phyloP scores from a whole-genome alignment of 2,113 vertebrate genomes.

The Myotis lucifugus region DNA sequence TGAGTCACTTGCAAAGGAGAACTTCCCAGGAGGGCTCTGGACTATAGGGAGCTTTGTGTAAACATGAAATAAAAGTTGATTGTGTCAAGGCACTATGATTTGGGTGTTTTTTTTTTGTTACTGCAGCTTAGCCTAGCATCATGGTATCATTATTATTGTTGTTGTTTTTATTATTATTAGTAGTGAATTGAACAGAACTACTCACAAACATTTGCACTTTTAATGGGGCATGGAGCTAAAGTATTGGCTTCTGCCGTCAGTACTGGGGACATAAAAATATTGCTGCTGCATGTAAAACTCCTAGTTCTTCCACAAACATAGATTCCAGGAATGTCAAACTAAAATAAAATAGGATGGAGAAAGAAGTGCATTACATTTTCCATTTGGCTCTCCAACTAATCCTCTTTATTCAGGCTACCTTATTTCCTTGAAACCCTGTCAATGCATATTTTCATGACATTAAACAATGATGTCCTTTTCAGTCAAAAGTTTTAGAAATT shows the following conservation, averaged over 20 bases:
- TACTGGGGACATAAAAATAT: constrained; percentile 18
- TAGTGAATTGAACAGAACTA: neutral
- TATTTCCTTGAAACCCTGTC: constrained; percentile 36
- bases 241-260: neutral
- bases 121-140: neutral
- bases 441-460: constrained; percentile 44
- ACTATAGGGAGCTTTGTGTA: neutral
- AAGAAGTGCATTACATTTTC: neutral
- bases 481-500: constrained; percentile 29
- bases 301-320: constrained; percentile 10
- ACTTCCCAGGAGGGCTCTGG: neutral
- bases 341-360: constrained; percentile 39
- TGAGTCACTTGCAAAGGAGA: constrained; percentile 3
- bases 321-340: constrained; percentile 16
- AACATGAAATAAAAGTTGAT: constrained; percentile 8
- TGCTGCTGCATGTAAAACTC: neutral
- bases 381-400: neutral
- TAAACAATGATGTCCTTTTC: constrained; percentile 20
- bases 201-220: neutral
- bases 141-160: neutral
- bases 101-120: neutral
- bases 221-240: neutral
- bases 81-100: neutral
- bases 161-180: neutral
- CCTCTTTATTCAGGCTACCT: constrained; percentile 21